Evolutionary conservation across 2,888 invertebrate genomes (phyloP), one percentile per base, ranked within the genome.

Genomic region (Ashinkailepas kermadecensis): DNA sequence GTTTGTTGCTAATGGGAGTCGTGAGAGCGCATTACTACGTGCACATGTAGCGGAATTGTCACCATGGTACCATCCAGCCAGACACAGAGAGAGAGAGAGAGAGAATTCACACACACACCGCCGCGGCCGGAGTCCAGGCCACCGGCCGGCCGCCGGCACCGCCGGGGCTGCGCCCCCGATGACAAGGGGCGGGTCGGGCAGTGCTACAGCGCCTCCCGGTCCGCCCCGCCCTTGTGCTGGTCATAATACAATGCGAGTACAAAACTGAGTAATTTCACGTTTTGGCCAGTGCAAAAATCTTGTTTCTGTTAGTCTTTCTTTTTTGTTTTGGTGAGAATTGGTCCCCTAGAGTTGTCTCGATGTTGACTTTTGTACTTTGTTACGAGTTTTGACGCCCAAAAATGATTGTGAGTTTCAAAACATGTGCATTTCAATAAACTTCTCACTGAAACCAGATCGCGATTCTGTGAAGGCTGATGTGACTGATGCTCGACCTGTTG

Each of bases 331-430:
- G 56, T 74, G 74, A 74, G 54, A 56, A 74, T 56, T 23, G 74
- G 74, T 56, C 74, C 56, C 4, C 74, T 21, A 11, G 74, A 54
- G 18, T 56, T 74, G 74, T 21, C 74, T 74, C 74, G 74, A 21
- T 74, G 74, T 74, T 74, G 74, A 74, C 74, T 74, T 74, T 74
- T 74, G 74, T 74, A 74, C 74, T 74, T 74, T 74, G 74, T 74
- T 74, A 74, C 74, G 74, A 74, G 74, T 74, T 74, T 74, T 74
- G 74, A 74, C 74, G 74, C 74, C 39, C 74, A 74, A 74, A 74
- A 74, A 74, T 54, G 18, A 74, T 74, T 74, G 74, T 74, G 74
- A 74, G 74, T 74, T 74, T 74, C 74, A 74, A 74, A 74, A 74
- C 74, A 74, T 74, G 74, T 74, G 74, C 74, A 74, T 74, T 74